These are phyloP conservation scores for Saxidomus purpurata DNA, from an alignment of 1,140 invertebrate species.

Conservation along the genomic window DNA sequence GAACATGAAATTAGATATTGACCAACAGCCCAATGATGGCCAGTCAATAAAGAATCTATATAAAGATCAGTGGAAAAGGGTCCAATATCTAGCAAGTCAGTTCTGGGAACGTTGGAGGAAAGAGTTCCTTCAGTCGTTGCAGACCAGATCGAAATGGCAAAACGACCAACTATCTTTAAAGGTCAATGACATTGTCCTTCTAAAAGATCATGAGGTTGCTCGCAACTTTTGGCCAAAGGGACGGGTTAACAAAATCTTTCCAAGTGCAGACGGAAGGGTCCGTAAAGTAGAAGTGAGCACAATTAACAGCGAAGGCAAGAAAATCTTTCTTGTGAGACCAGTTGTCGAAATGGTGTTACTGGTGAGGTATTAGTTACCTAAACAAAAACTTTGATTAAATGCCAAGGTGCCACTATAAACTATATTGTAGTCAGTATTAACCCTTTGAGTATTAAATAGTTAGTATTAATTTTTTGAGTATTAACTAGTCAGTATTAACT, in stretches of 20 bases:
- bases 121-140: conserved; percentile 59
- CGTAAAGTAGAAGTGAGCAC: conserved; percentile 37
- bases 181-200: conserved; percentile 64
- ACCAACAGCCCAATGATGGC: neutral
- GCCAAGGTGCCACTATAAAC: no score
- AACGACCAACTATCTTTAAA: neutral
- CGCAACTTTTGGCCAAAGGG: conserved; percentile 27
- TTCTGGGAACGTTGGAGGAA: conserved; percentile 66
- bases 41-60: conserved; percentile 60
- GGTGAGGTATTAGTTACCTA: conserved; percentile 10
- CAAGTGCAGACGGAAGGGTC: neutral
- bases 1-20: conserved; percentile 58
- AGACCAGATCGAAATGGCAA: conserved; percentile 63
- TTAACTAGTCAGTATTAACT: no score
- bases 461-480: no score
- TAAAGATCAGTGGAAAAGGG: conserved; percentile 66
- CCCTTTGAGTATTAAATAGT: no score
- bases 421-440: no score
- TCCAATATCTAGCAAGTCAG: conserved; percentile 61
- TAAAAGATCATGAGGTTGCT: conserved; percentile 19
- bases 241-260: neutral
- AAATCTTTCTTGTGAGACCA: conserved; percentile 2
- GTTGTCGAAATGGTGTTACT: conserved; percentile 18
- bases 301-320: conserved; percentile 13
- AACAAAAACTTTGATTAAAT: neutral